A percentile compares a stretch with the other conserved stretches of the same genome.
phyloP scores from a whole-genome alignment of 2,797 vertebrate genomes.

The Squalus acanthias region DNA sequence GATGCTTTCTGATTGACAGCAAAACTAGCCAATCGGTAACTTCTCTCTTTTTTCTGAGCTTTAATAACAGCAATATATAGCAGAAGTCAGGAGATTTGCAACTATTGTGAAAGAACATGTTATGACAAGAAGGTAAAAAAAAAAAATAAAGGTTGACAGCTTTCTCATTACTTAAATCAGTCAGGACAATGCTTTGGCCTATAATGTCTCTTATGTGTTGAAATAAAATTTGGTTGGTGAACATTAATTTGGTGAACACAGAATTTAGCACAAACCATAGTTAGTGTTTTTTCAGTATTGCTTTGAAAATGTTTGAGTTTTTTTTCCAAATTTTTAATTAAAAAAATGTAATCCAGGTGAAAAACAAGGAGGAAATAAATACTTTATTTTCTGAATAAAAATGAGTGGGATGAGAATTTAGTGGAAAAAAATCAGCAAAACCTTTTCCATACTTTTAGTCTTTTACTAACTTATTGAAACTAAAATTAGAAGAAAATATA shows the following conservation, averaged over 20 bases:
- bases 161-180: not conserved
- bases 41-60: not conserved
- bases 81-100: not conserved
- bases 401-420: not conserved
- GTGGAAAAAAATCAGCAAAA: not conserved
- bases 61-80: not conserved
- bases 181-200: not conserved
- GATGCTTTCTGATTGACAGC: not conserved
- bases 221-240: not conserved
- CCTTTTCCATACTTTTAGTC: not conserved
- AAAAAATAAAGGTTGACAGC: not conserved
- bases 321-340: not conserved
- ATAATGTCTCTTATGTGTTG: not conserved
- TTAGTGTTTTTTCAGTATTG: not conserved
- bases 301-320: not conserved
- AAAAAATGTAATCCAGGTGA: not conserved
- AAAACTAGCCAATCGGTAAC: not conserved
- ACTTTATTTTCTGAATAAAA: not conserved
- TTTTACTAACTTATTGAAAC: not conserved
- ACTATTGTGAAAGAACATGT: not conserved
- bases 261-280: not conserved
- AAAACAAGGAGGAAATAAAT: not conserved
- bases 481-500: not conserved
- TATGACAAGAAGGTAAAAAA: not conserved
- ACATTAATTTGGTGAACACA: not conserved